Conservation (phyloP, 2,888 invertebrate species). For the Chouioia cunea region DNA sequence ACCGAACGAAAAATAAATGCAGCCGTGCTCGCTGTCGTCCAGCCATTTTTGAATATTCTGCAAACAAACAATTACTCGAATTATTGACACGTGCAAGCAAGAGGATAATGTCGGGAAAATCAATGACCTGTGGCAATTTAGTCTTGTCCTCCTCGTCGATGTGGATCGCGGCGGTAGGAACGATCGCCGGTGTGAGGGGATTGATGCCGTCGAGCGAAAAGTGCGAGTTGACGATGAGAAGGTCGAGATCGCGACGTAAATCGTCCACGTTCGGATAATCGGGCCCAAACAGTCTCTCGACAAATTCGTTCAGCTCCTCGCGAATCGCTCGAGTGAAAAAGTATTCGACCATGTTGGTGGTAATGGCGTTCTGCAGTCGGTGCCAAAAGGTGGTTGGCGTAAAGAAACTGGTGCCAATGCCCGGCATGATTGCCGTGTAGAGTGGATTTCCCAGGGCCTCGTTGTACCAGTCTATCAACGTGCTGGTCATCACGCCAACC, state of each 20-base stretch:
- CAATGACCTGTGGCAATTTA: conserved; percentile 47
- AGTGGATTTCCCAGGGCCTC: neutral
- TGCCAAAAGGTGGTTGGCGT: neutral
- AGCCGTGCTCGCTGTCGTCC: too few species aligned
- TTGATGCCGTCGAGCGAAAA: conserved; percentile 71
- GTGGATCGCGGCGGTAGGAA: conserved; percentile 73
- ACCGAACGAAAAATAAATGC: conserved; percentile 52
- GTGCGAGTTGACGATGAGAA: conserved; percentile 71
- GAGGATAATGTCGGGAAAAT: too few species aligned
- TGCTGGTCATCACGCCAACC: neutral
- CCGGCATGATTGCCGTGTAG: neutral
- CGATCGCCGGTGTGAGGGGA: conserved; percentile 69
- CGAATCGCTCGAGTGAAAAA: conserved; percentile 42
- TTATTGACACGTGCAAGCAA: too few species aligned
- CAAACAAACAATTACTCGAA: too few species aligned
- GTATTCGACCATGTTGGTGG: neutral
- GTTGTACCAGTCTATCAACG: neutral
- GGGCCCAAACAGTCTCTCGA: conserved; percentile 54
- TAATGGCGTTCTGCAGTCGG: conserved; percentile 5
- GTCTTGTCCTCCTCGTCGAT: conserved; percentile 47
- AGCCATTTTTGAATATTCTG: too few species aligned
- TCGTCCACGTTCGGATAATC: conserved; percentile 50
- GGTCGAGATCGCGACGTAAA: conserved; percentile 58
- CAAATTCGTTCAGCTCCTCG: conserved; percentile 43
- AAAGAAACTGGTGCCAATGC: neutral